Evolutionary conservation across 1,140 invertebrate genomes (phyloP), one percentile per base, ranked within the genome.

Genomic region (Brachionus manjavacas): DNA sequence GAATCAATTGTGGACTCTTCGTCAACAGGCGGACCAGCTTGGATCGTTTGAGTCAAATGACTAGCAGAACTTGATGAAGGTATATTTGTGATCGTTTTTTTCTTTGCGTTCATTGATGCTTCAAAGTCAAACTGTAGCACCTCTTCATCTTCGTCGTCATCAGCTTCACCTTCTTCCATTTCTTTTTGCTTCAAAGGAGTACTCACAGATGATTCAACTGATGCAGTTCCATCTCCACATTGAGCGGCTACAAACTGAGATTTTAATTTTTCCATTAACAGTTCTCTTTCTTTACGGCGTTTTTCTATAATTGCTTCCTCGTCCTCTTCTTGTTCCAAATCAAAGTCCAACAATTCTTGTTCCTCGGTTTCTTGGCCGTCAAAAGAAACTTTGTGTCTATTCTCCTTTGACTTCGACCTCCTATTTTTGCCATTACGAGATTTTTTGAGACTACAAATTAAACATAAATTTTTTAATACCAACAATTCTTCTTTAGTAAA

Each of bases 251-350:
- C 23, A 11, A 81, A 81, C 14, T 81, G 49, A 20, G 79, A 39
- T 64, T 81, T 81, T 25, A 81, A 68, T 64, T 81, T 81, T 68
- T 81, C 52, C 28, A 68, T 16, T 2, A 98, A 90, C 88, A 95
- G 94, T 90, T 97, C 95, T 64, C 96, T 91, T 88, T 96, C 93
- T 89, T 95, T 95, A 85, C 96, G 92, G 86, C 95, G 91, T 87
- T 92, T 92, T 88, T 97, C 94, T 89, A 98, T 98, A 87, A 97
- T 95, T 84, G 93, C 92, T 89, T 97, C 95, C 88, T 97, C 96
- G 88, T 96, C 95, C 89, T 97, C 95, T 85, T 97, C 96, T 85
- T 97, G 20, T 64, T 81, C 79, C 14, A 76, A 76, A 76, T 76
- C 72, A 14, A 76, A 12, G 20, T 76, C 72, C 9, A 76, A n/a